Evolutionary conservation across 2,888 invertebrate species (phyloP), one percentile per base, ranked within the genome.

Genomic region (Dendrolimus pini): DNA sequence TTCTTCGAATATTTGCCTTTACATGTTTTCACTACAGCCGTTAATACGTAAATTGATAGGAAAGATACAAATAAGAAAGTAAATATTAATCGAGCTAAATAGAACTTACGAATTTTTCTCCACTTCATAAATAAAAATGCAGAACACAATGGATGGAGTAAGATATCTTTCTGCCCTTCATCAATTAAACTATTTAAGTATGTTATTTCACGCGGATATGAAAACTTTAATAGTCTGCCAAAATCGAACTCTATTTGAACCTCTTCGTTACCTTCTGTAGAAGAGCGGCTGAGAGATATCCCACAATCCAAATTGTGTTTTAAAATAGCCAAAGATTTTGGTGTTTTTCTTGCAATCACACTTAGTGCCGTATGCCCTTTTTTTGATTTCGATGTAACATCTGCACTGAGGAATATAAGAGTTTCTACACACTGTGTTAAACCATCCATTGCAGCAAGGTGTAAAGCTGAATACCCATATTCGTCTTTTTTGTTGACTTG

Each of bases 51-150:
- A 52, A 95, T 90, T 1, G 96, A 96, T 57, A 96, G 85, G 70
- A 96, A 95, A 41, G 95, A 83, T 56, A 96, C 95, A 78, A 96
- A 96, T 30, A 95, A 90, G 62, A 95, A 94, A 81, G 95, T 96
- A 77, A 96, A 96, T 56, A 96, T 91, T 61, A 96, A 90, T 61
- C 96, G 91, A 0, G 94, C 96, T 57, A 96, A 93, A 80, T 97
- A 97, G 82, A 96, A 97, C 78, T 96, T 96, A 60, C 96, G 92
- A 70, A 97, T 96, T 82, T 97, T 96, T 66, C 95, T 94, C 97
- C 97, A 97, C 77, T 97, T 97, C 73, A 97, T 93, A 80, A 96
- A 95, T 8, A 97, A 88, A 82, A 97, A 97, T 0, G 97, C 96
- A 10, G 96, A 95, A 77, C 97, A 97, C 1, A 97, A 82, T 0